Conservation (phyloP, 2,888 invertebrate species). For the Caenorhabditis sinica region DNA sequence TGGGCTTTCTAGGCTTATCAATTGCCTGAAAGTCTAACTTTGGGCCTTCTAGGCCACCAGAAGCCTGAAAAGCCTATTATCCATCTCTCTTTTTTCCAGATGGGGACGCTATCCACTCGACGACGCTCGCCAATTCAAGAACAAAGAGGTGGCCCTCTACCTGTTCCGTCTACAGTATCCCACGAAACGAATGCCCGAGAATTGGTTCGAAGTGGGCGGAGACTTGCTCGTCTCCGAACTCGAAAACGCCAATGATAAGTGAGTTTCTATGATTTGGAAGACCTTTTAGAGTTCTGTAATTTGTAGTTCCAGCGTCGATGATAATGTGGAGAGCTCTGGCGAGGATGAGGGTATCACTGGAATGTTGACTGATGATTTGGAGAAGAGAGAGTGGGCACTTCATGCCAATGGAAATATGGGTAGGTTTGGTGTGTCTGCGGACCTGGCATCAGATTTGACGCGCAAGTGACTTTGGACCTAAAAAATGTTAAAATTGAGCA, state of each 20-base stretch:
- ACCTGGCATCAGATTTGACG: too few species aligned
- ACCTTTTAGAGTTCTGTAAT: background rate
- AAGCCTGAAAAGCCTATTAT: background rate
- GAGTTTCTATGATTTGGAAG: background rate
- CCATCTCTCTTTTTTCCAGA: slow-evolving; percentile 59
- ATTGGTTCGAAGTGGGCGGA: slow-evolving; percentile 62
- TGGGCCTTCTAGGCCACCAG: too few species aligned
- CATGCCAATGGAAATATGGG: slow-evolving; percentile 67
- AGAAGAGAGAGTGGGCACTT: slow-evolving; percentile 65
- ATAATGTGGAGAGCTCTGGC: slow-evolving; percentile 52
- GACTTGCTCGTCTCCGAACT: slow-evolving; percentile 60
- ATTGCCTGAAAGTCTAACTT: too few species aligned
- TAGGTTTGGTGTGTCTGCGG: background rate
- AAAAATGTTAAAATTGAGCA: background rate
- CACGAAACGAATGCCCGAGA: slow-evolving; percentile 60
- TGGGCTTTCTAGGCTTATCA: too few species aligned
- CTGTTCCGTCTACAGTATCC: slow-evolving; percentile 63
- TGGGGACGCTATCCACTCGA: slow-evolving; percentile 81
- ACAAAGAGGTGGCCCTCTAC: slow-evolving; percentile 60
- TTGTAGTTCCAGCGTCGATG: slow-evolving; percentile 51
- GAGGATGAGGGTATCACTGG: slow-evolving; percentile 64
- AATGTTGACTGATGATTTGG: slow-evolving; percentile 64
- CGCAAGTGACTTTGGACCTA: too few species aligned
- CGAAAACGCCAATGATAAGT: slow-evolving; percentile 53
- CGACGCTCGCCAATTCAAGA: slow-evolving; percentile 77